These are phyloP conservation scores for Pardalotus punctatus DNA, from an alignment of 2,113 vertebrate genomes.

Conservation along the genomic window DNA sequence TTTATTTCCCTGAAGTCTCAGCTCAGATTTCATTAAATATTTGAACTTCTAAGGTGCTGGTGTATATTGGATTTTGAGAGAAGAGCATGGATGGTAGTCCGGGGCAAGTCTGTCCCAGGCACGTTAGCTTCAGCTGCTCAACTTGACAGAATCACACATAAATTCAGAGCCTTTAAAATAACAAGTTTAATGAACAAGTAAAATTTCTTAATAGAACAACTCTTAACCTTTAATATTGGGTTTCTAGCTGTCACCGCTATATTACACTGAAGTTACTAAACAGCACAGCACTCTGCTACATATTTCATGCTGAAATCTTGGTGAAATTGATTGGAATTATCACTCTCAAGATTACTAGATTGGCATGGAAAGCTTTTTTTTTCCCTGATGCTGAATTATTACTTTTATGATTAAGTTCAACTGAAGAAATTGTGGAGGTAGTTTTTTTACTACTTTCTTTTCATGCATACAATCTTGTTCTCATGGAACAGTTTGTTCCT, in stretches of 20 bases:
- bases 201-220: not conserved
- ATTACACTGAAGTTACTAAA: not conserved
- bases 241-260: not conserved
- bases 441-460: not conserved
- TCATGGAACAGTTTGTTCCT: not conserved
- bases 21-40: not conserved
- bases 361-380: not conserved
- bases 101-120: not conserved
- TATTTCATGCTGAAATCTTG: not conserved
- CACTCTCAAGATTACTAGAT: not conserved
- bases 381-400: not conserved
- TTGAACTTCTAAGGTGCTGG: not conserved
- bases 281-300: not conserved
- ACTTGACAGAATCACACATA: not conserved
- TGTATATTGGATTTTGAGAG: not conserved
- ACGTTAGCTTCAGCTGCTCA: not conserved
- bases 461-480: not conserved
- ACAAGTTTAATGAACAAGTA: not conserved
- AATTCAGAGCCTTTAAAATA: not conserved
- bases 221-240: not conserved
- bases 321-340: not conserved
- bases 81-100: not conserved
- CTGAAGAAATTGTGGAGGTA: not conserved
- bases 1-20: not conserved
- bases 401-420: not conserved